Evolutionary conservation across 2,888 invertebrate genomes (phyloP).

Genomic region (Drosophila eohydei): DNA sequence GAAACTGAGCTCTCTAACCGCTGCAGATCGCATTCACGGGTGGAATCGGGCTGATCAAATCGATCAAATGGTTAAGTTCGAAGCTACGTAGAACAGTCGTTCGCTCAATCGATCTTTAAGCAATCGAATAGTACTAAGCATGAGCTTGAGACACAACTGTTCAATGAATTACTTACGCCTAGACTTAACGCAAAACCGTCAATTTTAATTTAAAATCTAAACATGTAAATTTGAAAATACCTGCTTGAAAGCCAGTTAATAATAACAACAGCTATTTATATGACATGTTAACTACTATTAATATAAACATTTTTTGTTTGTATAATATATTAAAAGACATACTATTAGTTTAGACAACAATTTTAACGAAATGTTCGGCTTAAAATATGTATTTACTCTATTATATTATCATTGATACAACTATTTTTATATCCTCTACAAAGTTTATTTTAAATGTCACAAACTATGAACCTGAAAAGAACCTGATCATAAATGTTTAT

Average conservation of each 20-base stretch:
- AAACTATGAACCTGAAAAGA: not conserved
- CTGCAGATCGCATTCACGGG: conserved; percentile 60
- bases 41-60: conserved; percentile 44
- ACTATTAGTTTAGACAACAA: conserved; percentile 16
- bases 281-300: conserved; percentile 4
- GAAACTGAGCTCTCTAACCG: conserved; percentile 79
- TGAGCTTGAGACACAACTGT: not conserved
- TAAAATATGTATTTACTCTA: not conserved
- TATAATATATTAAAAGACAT: conserved; percentile 13
- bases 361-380: not conserved
- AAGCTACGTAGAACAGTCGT: conserved; percentile 19
- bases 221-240: not conserved
- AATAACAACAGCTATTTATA: conserved; percentile 5
- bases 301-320: not conserved
- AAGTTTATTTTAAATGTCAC: not conserved
- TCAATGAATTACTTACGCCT: conserved; percentile 1
- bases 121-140: conserved; percentile 18
- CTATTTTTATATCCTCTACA: not conserved
- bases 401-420: not conserved
- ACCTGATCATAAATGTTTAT: not conserved
- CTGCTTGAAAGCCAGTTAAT: not conserved
- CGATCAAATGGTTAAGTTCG: conserved; percentile 32
- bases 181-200: conserved; percentile 1
- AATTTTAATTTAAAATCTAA: conserved; percentile 10
- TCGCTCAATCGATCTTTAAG: not conserved